Percentiles rank a stretch among this genome's conserved stretches.
Evolutionary conservation across 2,113 vertebrate genomes (phyloP).

Genomic region (Amia ocellicauda): DNA sequence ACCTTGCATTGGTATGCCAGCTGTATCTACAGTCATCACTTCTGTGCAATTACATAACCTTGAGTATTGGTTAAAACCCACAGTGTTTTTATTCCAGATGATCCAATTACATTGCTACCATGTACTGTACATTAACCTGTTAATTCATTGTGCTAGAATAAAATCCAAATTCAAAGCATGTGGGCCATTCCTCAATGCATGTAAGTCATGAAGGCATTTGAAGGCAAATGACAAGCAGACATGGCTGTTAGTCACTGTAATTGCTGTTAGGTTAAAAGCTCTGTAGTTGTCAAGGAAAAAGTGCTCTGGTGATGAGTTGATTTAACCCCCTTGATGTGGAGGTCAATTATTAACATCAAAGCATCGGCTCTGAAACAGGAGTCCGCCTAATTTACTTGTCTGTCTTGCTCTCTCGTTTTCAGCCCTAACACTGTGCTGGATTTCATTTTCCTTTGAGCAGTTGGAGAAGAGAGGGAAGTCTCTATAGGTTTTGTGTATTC

Average conservation of each 20-base stretch:
- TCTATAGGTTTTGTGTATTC: neutral
- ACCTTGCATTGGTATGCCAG: too few species aligned
- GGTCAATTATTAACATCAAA: conserved; percentile 37
- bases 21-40: too few species aligned
- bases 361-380: conserved; percentile 23
- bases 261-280: neutral
- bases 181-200: too few species aligned
- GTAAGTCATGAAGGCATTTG: too few species aligned
- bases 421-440: neutral
- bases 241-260: conserved; percentile 1
- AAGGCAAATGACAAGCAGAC: conserved; percentile 20
- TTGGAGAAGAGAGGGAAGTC: too few species aligned
- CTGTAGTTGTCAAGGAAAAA: neutral
- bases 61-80: too few species aligned
- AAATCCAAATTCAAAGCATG: too few species aligned
- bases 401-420: conserved; percentile 11
- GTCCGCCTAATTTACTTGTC: neutral
- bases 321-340: conserved; percentile 1
- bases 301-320: neutral
- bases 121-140: too few species aligned
- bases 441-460: neutral
- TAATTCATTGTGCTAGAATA: too few species aligned
- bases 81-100: too few species aligned
- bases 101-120: too few species aligned
- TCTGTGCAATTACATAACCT: too few species aligned